phyloP scores from a whole-genome alignment of 2,113 vertebrate species.

The Antidorcas marsupialis region DNA sequence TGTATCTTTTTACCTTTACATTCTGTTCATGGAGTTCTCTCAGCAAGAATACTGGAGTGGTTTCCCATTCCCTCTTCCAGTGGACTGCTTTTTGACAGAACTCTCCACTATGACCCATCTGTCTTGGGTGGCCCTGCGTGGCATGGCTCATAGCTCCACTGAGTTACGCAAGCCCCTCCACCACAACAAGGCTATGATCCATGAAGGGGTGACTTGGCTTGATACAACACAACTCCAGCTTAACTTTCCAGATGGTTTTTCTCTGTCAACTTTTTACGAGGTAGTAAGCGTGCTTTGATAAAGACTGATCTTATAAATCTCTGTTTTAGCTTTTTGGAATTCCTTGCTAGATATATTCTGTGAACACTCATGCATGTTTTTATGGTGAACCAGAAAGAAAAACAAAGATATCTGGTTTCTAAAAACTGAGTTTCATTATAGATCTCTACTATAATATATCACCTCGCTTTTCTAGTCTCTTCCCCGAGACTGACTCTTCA shows the following conservation, averaged over 20 bases:
- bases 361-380: background rate
- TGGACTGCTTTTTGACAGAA: background rate
- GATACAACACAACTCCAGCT: slow-evolving; percentile 31
- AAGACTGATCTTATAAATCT: background rate
- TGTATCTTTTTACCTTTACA: background rate
- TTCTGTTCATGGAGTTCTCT: background rate
- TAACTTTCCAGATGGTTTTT: background rate
- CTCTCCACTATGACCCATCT: background rate
- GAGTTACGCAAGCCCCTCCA: background rate
- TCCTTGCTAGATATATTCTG: background rate
- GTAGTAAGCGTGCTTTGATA: background rate
- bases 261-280: slow-evolving; percentile 13
- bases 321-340: background rate
- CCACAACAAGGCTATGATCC: background rate
- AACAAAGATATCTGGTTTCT: background rate
- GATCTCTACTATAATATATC: background rate
- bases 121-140: background rate
- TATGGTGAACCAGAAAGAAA: background rate
- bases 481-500: background rate
- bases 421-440: background rate
- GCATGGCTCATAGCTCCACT: background rate
- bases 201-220: background rate
- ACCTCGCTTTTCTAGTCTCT: background rate
- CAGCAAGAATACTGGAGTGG: background rate
- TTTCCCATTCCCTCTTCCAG: background rate